A percentile compares a stretch with the other conserved stretches of the same genome.
These are phyloP conservation scores for Clarias batrachus DNA, from an alignment of 2,113 vertebrate species.

Conservation along the genomic window DNA sequence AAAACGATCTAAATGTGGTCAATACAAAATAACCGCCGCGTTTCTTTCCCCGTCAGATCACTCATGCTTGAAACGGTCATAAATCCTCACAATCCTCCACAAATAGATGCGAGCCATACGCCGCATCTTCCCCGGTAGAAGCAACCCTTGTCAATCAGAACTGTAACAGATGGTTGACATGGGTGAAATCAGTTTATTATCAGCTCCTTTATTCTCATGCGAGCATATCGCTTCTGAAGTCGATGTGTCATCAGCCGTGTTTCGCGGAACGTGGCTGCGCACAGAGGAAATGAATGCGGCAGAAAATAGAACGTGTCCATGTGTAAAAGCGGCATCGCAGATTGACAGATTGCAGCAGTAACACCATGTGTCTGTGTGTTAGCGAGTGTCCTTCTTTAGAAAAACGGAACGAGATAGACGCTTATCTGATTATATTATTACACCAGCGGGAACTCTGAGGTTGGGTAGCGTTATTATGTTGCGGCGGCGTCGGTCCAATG, in stretches of 20 bases:
- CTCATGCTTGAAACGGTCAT: not conserved
- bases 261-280: not conserved
- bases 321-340: not conserved
- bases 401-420: not conserved
- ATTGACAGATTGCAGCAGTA: conserved; percentile 12
- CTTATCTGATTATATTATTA: not conserved
- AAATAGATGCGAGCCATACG: not conserved
- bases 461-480: too few species aligned
- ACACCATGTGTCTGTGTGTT: not conserved
- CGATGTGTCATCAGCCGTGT: conserved; percentile 22
- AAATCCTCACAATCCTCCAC: not conserved
- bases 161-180: conserved; percentile 1
- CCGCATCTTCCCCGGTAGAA: not conserved
- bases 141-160: conserved; percentile 8
- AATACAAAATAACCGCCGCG: not conserved
- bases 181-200: not conserved
- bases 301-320: conserved; percentile 4
- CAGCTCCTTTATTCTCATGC: conserved; percentile 6
- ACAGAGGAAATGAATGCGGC: conserved; percentile 1
- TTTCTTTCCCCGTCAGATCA: not conserved
- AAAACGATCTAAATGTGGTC: not conserved
- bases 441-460: too few species aligned
- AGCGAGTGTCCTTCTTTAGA: not conserved
- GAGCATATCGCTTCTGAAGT: conserved; percentile 10
- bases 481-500: too few species aligned